Conservation (phyloP, 2,888 invertebrate species). For the Nebria salina region DNA sequence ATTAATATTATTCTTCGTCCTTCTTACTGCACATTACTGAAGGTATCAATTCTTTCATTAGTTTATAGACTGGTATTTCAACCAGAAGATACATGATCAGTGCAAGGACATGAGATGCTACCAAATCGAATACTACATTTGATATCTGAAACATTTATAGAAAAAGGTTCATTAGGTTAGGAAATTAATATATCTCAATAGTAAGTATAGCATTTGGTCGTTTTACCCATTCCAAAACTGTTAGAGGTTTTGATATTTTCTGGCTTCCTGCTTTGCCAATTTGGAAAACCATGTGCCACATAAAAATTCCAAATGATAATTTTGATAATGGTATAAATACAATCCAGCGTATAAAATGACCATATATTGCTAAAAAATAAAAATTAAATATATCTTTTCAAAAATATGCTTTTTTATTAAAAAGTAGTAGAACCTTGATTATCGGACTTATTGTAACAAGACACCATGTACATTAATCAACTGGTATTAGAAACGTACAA, state of each 20-base stretch:
- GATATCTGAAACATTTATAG: conserved; percentile 16
- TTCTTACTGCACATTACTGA: neutral
- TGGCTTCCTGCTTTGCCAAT: conserved; percentile 64
- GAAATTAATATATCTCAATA: neutral
- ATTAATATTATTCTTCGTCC: neutral
- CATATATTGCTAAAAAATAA: conserved; percentile 19
- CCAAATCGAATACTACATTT: conserved; percentile 62
- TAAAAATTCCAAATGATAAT: conserved; percentile 69
- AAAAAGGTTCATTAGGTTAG: neutral
- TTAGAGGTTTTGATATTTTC: conserved; percentile 62
- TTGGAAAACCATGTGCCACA: conserved; percentile 67
- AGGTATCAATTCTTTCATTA: conserved; percentile 58
- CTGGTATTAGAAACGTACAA: no score
- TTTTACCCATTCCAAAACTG: conserved; percentile 58
- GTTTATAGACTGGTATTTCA: conserved; percentile 67
- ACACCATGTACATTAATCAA: no score
- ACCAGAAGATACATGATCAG: conserved; percentile 65
- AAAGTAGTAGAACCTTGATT: no score
- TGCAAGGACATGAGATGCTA: conserved; percentile 62
- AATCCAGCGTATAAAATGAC: conserved; percentile 65
- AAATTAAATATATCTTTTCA: neutral
- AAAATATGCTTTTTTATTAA: conserved; percentile 10
- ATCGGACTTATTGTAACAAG: no score
- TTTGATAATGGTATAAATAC: conserved; percentile 69
- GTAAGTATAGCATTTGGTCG: no score